A percentile compares a stretch with the other conserved stretches of the same genome.
Evolutionary conservation across 2,797 vertebrate genomes (phyloP).

Genomic region (Erithacus rubecula): DNA sequence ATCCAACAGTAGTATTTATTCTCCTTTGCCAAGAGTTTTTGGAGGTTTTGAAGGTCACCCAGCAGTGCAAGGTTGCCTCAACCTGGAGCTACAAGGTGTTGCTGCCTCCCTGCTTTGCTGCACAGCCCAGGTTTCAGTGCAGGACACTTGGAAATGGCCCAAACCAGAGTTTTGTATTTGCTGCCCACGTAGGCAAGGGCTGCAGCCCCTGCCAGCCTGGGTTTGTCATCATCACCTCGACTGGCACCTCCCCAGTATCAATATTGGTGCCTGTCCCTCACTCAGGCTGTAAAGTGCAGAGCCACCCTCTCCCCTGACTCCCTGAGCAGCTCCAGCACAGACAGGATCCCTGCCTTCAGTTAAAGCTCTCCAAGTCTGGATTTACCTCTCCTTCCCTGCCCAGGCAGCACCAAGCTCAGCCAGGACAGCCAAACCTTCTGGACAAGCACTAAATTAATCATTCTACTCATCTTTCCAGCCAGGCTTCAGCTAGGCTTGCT

Average conservation of each 20-base stretch:
- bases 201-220: not conserved
- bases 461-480: not conserved
- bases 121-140: no score
- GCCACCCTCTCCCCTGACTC: not conserved
- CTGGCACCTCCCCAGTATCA: not conserved
- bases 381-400: not conserved
- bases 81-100: not conserved
- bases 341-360: not conserved
- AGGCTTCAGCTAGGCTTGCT: not conserved
- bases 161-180: not conserved
- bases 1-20: not conserved
- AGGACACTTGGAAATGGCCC: not conserved
- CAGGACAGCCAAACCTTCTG: not conserved
- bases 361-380: not conserved
- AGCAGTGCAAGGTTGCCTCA: not conserved
- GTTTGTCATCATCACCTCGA: not conserved
- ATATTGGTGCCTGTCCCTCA: not conserved
- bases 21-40: not conserved
- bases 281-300: not conserved
- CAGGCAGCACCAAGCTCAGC: not conserved
- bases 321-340: not conserved
- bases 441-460: not conserved
- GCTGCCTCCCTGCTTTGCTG: not conserved
- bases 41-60: not conserved
- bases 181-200: not conserved